Base-by-base conservation (phyloP, 2,113 vertebrate species). In the Pterocles orientalis region DNA sequence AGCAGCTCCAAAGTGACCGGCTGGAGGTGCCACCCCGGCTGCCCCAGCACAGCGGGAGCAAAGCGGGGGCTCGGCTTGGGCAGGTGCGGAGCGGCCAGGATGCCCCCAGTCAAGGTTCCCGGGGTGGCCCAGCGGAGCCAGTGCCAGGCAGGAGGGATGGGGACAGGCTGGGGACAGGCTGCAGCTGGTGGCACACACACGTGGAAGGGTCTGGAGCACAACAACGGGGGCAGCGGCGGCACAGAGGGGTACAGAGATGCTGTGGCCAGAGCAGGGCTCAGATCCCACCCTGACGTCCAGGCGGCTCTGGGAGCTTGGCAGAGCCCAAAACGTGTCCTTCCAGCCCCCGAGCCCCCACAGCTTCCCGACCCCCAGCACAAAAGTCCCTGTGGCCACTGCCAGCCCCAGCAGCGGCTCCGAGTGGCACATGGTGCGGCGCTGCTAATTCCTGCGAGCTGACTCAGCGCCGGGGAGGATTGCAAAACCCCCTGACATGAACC, bases 401-500 rank as follows among this genome's bases (percentile, higher is more conserved):
- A 93, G 94, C 73, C 84, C 69, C 0, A 0, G 24, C 1, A 81
- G 80, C 6, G 0, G 39, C 62, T 85, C 36, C 0, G 31, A 72
- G 48, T 53, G 3, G 87, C 92, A 53, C 84, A 76, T 68, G 2
- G 39, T 75, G 94, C 15, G 2, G 77, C 0, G 14, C 85, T 60
- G 90, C 95, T 88, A 82, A 92, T 96, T 95, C 88, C 80, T 87
- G 19, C 0, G 1, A 65, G 93, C 94, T 96, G 93, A 96, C 93
- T 94, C 94, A 96, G 94, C 24, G 3, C 75, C 0, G 75, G 54
- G 71, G 62, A 41, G 60, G 75, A 96, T 95, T 96, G 95, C 96
- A 94, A 97, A 96, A 94, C 47, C 90, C 85, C 82, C 92, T 92
- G 86, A 90, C 90, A 88, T 7, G 13, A 75, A 82, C 94, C 89